A percentile compares a stretch with the other conserved stretches of the same genome.
Conservation (phyloP, 2,888 invertebrate species). For the Silvanus unidentatus region DNA sequence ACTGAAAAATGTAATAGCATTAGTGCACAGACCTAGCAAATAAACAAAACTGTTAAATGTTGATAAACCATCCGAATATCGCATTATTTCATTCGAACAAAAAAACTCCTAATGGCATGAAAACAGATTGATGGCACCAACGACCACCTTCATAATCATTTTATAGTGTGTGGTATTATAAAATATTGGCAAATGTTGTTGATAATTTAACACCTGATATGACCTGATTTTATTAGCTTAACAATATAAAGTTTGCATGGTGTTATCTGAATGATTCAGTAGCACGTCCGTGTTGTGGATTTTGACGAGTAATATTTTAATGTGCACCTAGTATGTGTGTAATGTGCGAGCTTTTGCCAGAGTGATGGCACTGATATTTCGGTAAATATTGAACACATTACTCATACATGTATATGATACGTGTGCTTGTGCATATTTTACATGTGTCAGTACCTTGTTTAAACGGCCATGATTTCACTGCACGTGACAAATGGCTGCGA, state of each 20-base stretch:
- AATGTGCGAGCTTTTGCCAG: constrained; percentile 5
- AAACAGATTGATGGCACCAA: no score
- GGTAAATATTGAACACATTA: constrained; percentile 39
- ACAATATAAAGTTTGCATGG: constrained; percentile 4
- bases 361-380: constrained; percentile 24
- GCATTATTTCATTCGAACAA: no score
- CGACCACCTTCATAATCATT: no score
- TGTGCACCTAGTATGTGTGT: not conserved
- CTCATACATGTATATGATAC: constrained; percentile 33
- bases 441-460: constrained; percentile 41
- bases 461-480: constrained; percentile 36
- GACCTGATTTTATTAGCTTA: constrained; percentile 4
- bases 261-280: constrained; percentile 12
- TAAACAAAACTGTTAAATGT: no score
- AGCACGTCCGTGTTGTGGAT: constrained; percentile 12
- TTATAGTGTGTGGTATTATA: no score
- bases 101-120: no score
- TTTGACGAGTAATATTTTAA: constrained; percentile 13
- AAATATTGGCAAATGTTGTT: no score
- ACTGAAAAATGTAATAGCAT: no score
- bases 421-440: constrained; percentile 42
- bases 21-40: no score
- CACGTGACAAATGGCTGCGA: constrained; percentile 34
- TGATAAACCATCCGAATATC: no score
- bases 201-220: constrained; percentile 2